phyloP scores from a whole-genome alignment of 2,888 invertebrate species.

The Meteorus cinctellus region DNA sequence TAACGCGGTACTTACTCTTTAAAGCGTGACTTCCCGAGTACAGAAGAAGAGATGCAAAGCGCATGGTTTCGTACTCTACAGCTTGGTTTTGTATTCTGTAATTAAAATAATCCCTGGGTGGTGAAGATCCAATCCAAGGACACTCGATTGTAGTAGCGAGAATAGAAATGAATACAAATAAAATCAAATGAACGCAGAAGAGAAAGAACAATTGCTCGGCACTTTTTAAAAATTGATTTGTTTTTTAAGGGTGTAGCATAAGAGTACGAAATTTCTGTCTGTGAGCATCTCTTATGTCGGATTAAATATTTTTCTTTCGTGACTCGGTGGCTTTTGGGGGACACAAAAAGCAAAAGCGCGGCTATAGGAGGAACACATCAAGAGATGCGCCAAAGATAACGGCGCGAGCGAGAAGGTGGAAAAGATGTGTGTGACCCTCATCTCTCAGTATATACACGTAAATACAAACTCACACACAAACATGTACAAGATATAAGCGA shows the following conservation, averaged over 20 bases:
- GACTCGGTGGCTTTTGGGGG: constrained; percentile 15
- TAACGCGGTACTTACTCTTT: constrained; percentile 47
- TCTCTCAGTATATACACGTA: neutral
- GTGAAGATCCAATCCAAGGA: constrained; percentile 33
- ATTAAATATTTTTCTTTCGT: constrained; percentile 2
- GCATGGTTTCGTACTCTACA: constrained; percentile 29
- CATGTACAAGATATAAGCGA: neutral
- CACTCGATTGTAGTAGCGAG: neutral
- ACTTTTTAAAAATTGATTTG: neutral
- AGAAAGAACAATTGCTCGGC: neutral
- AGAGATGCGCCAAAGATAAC: constrained; percentile 28
- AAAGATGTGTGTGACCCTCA: neutral
- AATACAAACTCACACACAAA: neutral
- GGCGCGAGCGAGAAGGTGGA: constrained; percentile 25
- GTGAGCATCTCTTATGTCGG: neutral
- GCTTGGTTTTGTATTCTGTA: constrained; percentile 17
- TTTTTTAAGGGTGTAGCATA: neutral
- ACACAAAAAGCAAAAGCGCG: constrained; percentile 35
- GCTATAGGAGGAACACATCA: constrained; percentile 18
- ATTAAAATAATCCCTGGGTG: constrained; percentile 34
- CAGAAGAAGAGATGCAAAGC: constrained; percentile 27
- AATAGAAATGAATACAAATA: neutral
- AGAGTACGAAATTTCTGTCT: neutral
- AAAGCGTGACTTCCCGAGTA: constrained; percentile 46
- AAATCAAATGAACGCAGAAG: neutral